These are phyloP conservation scores for cat (Felis catus) DNA, from an alignment of 2,113 vertebrate genomes.

Conservation along the genomic window F.catus_Fca126_mat1.0 CM031412.1:4482001-4482500, in stretches of 20 bases:
- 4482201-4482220: background rate
- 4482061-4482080: background rate
- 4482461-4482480: too few relatives aligned
- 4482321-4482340: background rate
- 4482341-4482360: too few relatives aligned
- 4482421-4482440: too few relatives aligned
- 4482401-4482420: too few relatives aligned
- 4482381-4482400: too few relatives aligned
- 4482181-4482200: background rate
- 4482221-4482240: background rate
- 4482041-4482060: background rate
- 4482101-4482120: background rate
- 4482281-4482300: background rate
- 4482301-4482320: slow-evolving; percentile 4
- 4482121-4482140: background rate
- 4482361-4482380: too few relatives aligned
- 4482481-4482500: too few relatives aligned
- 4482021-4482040: background rate
- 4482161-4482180: background rate
- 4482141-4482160: background rate
- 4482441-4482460: too few relatives aligned
- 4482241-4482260: background rate
- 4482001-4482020: background rate
- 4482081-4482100: background rate
- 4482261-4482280: background rate